phyloP scores from a whole-genome alignment of 2,888 invertebrate species.

The Drosophila phalerata region DNA sequence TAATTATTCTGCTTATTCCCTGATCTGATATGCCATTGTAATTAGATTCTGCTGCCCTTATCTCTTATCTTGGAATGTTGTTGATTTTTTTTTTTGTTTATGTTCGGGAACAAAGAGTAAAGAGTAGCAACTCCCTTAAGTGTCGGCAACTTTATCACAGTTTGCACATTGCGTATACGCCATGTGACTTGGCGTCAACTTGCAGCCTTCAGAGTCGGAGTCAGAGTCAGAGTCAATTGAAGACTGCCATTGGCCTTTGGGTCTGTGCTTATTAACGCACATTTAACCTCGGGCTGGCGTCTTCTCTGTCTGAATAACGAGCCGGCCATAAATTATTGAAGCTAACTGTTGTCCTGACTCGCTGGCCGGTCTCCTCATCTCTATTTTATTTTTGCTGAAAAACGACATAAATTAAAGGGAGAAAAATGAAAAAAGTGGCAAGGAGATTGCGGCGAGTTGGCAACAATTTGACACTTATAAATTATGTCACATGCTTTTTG shows the following conservation, averaged over 20 bases:
- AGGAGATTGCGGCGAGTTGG: slow-evolving; percentile 24
- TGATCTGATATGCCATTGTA: slow-evolving; percentile 14
- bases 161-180: slow-evolving; percentile 51
- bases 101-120: slow-evolving; percentile 1
- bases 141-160: slow-evolving; percentile 27
- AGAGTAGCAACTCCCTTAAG: slow-evolving; percentile 8
- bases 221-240: slow-evolving; percentile 34
- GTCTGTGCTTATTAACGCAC: slow-evolving; percentile 70
- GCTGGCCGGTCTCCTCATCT: slow-evolving; percentile 7
- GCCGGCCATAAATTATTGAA: slow-evolving; percentile 71
- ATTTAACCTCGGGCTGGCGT: slow-evolving; percentile 68
- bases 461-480: slow-evolving; percentile 76
- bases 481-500: slow-evolving; percentile 74
- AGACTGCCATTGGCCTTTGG: slow-evolving; percentile 50
- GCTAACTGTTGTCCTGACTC: slow-evolving; percentile 59
- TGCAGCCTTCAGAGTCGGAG: slow-evolving; percentile 10
- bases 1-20: slow-evolving; percentile 22
- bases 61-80: background rate
- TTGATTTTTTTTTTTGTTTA: background rate
- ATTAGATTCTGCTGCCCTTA: slow-evolving; percentile 16
- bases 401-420: slow-evolving; percentile 68
- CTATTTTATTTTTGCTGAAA: slow-evolving; percentile 11
- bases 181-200: slow-evolving; percentile 15
- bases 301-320: slow-evolving; percentile 38
- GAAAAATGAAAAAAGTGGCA: background rate